These are phyloP conservation scores for Styela plicata DNA, from an alignment of 23 tunicate species.

Conservation along the genomic window DNA sequence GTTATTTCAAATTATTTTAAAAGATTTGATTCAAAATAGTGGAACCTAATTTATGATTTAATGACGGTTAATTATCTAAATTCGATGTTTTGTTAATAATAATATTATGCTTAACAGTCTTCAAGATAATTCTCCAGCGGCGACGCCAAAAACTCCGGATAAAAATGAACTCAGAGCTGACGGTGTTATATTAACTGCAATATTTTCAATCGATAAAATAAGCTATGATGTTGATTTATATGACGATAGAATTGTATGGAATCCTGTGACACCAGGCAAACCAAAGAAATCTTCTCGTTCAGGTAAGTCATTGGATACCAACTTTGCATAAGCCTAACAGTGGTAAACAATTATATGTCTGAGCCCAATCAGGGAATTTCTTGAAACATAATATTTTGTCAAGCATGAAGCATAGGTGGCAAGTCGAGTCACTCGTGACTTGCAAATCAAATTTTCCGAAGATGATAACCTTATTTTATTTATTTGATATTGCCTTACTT, in stretches of 20 bases:
- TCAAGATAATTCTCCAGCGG: not conserved
- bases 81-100: not conserved
- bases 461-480: too few species aligned
- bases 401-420: too few species aligned
- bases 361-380: too few species aligned
- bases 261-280: constrained; percentile 17
- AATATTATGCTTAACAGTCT: not conserved
- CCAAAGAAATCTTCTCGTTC: constrained; percentile 1
- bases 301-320: too few species aligned
- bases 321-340: too few species aligned
- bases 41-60: too few species aligned
- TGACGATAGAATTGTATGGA: not conserved
- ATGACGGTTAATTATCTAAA: too few species aligned
- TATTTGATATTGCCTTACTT: too few species aligned
- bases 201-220: constrained; percentile 14
- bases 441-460: too few species aligned
- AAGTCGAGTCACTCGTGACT: too few species aligned
- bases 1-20: not conserved
- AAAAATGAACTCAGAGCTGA: not conserved
- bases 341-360: too few species aligned
- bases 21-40: not conserved
- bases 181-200: constrained; percentile 6
- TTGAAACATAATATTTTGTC: too few species aligned
- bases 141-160: not conserved
- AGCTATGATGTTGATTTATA: constrained; percentile 20